Evolutionary conservation across 2,888 invertebrate species (phyloP).

Genomic region (Cristatella mucedo): DNA sequence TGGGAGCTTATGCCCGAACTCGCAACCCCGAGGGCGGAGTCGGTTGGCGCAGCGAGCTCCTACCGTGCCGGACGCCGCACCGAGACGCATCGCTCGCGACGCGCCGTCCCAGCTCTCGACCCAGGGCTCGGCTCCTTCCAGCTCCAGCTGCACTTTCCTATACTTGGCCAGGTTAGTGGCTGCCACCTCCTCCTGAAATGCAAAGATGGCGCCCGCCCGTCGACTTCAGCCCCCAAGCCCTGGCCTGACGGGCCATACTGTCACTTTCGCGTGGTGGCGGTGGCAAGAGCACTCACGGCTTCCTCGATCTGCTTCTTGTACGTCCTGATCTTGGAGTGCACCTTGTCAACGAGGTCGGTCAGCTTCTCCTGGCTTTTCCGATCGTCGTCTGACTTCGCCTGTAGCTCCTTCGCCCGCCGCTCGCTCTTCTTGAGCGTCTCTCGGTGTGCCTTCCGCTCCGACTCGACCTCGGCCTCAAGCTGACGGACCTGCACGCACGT

Average conservation of each 20-base stretch:
- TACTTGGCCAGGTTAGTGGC: slow-evolving; percentile 42
- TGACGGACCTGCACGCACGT: too few species aligned
- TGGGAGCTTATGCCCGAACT: too few species aligned
- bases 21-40: too few species aligned
- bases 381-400: slow-evolving; percentile 66
- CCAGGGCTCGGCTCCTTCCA: slow-evolving; percentile 43
- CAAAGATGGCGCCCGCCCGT: too few species aligned
- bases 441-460: slow-evolving; percentile 94
- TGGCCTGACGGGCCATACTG: too few species aligned
- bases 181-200: slow-evolving; percentile 39
- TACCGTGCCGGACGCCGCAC: too few species aligned
- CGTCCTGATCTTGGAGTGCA: slow-evolving; percentile 94
- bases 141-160: slow-evolving; percentile 41
- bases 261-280: too few species aligned
- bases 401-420: slow-evolving; percentile 74
- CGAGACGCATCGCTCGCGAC: too few species aligned
- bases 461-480: slow-evolving; percentile 66
- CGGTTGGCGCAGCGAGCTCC: too few species aligned
- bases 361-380: slow-evolving; percentile 99
- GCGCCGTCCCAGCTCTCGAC: too few species aligned
- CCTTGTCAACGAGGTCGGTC: slow-evolving; percentile 97
- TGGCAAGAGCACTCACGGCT: slow-evolving; percentile 50
- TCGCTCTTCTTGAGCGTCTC: slow-evolving; percentile 98
- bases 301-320: slow-evolving; percentile 99
- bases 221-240: too few species aligned